Conservation (phyloP, 1,140 invertebrate species). For the Zaprionus nigranus region DNA sequence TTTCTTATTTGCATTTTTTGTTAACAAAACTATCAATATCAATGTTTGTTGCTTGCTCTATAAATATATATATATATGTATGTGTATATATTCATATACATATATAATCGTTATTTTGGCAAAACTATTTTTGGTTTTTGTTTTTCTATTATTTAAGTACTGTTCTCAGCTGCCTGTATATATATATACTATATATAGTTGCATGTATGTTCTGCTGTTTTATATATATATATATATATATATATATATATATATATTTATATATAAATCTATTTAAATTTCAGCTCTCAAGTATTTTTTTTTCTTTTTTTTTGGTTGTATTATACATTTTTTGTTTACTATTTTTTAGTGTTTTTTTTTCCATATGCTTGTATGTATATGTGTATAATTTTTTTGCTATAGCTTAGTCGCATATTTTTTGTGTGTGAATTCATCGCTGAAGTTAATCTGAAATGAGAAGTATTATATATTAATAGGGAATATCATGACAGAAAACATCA, state of each 20-base stretch:
- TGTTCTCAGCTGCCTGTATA: constrained; percentile 63
- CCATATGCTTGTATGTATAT: constrained; percentile 39
- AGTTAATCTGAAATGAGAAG: constrained; percentile 65
- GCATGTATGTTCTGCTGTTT: constrained; percentile 41
- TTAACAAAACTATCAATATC: constrained; percentile 81
- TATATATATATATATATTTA: constrained; percentile 59
- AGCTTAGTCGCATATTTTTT: constrained; percentile 40
- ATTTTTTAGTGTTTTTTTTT: constrained; percentile 54
- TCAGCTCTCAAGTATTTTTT: constrained; percentile 70
- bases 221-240: constrained; percentile 35
- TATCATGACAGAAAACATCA: neutral
- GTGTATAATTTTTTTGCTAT: constrained; percentile 48
- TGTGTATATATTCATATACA: constrained; percentile 40
- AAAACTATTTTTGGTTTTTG: constrained; percentile 60
- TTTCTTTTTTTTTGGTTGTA: constrained; percentile 40
- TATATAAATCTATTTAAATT: constrained; percentile 75
- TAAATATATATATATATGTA: constrained; percentile 75
- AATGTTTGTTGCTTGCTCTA: constrained; percentile 75
- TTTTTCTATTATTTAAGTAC: constrained; percentile 59
- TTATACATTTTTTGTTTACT: constrained; percentile 54
- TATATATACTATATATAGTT: constrained; percentile 37
- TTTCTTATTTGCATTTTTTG: constrained; percentile 37
- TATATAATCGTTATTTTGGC: constrained; percentile 78
- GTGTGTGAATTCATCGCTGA: constrained; percentile 33
- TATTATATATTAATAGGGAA: constrained; percentile 5